A percentile compares a stretch with the other conserved stretches of the same genome.
Evolutionary conservation across 2,888 invertebrate species (phyloP).

Genomic region (Phortica okadai): DNA sequence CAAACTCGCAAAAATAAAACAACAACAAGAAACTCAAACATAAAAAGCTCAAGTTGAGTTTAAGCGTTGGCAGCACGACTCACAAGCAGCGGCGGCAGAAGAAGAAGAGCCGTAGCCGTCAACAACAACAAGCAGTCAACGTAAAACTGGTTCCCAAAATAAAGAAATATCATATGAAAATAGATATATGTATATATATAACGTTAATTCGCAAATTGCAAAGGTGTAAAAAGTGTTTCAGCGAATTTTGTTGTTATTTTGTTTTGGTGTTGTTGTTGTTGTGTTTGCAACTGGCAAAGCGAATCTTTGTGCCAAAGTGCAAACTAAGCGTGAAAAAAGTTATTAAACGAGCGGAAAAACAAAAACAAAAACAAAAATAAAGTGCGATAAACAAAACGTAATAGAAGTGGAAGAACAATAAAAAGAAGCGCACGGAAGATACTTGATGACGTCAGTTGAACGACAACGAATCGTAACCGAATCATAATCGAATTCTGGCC

Average conservation of each 20-base stretch:
- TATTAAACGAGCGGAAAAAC: not conserved
- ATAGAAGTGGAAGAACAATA: not conserved
- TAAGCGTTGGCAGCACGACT: conserved; percentile 52
- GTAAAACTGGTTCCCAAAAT: conserved; percentile 65
- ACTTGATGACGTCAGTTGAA: conserved; percentile 10
- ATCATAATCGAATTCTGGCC: not conserved
- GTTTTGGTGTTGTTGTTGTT: conserved; percentile 40
- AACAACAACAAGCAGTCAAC: conserved; percentile 44
- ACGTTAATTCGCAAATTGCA: conserved; percentile 31
- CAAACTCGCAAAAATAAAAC: conserved; percentile 39
- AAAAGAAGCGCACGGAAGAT: not conserved
- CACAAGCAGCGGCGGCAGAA: conserved; percentile 1
- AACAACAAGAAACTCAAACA: conserved; percentile 36
- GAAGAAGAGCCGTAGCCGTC: conserved; percentile 7
- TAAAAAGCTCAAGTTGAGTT: conserved; percentile 21
- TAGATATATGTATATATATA: conserved; percentile 18
- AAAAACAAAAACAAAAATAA: conserved; percentile 3
- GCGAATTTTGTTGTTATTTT: conserved; percentile 37
- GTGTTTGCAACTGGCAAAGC: conserved; percentile 50
- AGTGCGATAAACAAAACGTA: not conserved
- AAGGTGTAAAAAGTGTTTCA: conserved; percentile 30
- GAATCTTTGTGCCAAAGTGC: conserved; percentile 34
- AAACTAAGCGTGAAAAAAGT: conserved; percentile 23
- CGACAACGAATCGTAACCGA: not conserved
- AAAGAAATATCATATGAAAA: not conserved